A percentile compares a stretch with the other conserved stretches of the same genome.
phyloP scores from a whole-genome alignment of 2,888 invertebrate species.

The Yponomeuta sedellus region DNA sequence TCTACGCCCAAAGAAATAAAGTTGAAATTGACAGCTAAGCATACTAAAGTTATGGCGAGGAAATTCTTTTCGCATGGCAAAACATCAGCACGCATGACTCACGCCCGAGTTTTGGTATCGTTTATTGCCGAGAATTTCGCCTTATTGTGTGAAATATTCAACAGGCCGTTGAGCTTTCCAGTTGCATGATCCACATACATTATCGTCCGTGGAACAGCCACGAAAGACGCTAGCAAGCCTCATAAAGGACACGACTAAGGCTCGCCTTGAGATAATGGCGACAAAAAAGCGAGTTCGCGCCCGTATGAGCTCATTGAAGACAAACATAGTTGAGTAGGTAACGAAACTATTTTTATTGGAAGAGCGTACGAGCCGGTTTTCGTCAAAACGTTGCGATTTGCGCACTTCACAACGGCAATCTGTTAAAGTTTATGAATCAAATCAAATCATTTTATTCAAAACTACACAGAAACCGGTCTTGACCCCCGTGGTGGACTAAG shows the following conservation, averaged over 20 bases:
- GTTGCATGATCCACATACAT: background rate
- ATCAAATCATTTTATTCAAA: too few species aligned
- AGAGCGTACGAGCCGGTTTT: background rate
- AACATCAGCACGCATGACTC: background rate
- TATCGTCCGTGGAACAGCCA: background rate
- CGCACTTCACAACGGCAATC: background rate
- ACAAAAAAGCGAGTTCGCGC: constrained; percentile 18
- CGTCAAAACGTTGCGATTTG: background rate
- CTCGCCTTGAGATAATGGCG: constrained; percentile 15
- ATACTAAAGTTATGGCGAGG: background rate
- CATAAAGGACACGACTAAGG: constrained; percentile 9
- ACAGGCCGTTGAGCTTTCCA: background rate
- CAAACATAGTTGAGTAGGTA: constrained; percentile 16
- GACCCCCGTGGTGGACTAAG: too few species aligned
- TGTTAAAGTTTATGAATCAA: background rate
- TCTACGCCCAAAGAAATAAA: background rate
- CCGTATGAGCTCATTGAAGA: constrained; percentile 20
- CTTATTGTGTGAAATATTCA: background rate
- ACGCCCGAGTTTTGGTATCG: background rate
- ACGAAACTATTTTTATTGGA: constrained; percentile 13
- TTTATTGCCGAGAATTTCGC: background rate
- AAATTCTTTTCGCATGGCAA: constrained; percentile 1
- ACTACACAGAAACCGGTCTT: too few species aligned
- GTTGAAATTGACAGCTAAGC: background rate
- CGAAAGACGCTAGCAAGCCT: background rate